phyloP scores from a whole-genome alignment of 2,888 invertebrate species.

The Yponomeuta sedellus region DNA sequence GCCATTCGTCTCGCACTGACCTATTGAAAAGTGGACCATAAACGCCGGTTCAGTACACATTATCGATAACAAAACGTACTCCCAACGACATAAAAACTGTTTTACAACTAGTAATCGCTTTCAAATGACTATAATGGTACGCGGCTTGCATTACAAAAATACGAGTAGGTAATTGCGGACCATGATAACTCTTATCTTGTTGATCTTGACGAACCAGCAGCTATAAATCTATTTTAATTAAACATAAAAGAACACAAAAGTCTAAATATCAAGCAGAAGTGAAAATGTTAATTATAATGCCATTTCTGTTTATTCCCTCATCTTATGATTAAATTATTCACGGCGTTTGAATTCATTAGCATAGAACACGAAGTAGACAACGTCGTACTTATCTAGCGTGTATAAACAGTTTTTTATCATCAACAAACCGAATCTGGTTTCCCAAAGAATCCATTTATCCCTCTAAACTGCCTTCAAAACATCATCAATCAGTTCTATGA shows the following conservation, averaged over 20 bases:
- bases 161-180: not conserved
- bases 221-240: not conserved
- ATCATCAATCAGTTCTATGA: not conserved
- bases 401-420: slow-evolving; percentile 13
- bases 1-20: slow-evolving; percentile 24
- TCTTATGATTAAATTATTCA: slow-evolving; percentile 15
- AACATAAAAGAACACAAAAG: not conserved
- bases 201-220: not conserved
- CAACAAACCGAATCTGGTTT: not conserved
- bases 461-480: not conserved
- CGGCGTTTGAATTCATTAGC: slow-evolving; percentile 17
- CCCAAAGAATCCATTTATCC: not conserved
- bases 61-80: slow-evolving; percentile 13
- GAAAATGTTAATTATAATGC: not conserved
- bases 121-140: not conserved
- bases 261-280: not conserved
- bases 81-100: slow-evolving; percentile 14
- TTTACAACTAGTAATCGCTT: slow-evolving; percentile 13
- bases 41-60: slow-evolving; percentile 18
- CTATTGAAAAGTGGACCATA: slow-evolving; percentile 22
- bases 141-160: not conserved
- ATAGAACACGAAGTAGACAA: slow-evolving; percentile 15
- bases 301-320: slow-evolving; percentile 3
- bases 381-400: not conserved
- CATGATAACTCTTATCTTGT: not conserved